These are phyloP conservation scores for Perca flavescens DNA, from an alignment of 2,113 vertebrate species.

Conservation along the genomic window DNA sequence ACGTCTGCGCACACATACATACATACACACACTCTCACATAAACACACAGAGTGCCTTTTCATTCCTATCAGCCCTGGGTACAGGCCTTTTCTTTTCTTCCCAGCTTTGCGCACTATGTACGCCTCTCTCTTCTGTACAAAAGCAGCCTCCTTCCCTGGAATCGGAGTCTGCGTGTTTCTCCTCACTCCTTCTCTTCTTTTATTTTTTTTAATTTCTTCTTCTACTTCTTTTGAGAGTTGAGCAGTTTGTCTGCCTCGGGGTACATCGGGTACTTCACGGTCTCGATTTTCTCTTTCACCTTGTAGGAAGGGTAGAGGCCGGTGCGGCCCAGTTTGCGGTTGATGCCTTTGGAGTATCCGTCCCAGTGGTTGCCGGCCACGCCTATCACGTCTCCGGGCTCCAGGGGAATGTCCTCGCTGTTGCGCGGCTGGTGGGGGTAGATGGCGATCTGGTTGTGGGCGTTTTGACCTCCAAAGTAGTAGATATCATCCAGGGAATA, in stretches of 20 bases:
- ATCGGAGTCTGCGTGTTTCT: slow-evolving; percentile 65
- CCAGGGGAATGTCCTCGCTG: slow-evolving; percentile 94
- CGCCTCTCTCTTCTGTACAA: slow-evolving; percentile 76
- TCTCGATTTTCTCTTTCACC: slow-evolving; percentile 98
- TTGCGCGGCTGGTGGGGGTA: slow-evolving; percentile 93
- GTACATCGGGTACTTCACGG: slow-evolving; percentile 96
- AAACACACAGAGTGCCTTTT: slow-evolving; percentile 72
- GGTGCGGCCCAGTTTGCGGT: slow-evolving; percentile 95
- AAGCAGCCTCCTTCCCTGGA: slow-evolving; percentile 72
- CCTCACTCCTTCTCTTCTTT: slow-evolving; percentile 41
- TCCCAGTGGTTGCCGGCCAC: slow-evolving; percentile 99
- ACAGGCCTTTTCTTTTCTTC: slow-evolving; percentile 63
- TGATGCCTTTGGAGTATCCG: slow-evolving; percentile 98
- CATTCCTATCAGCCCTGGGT: slow-evolving; percentile 64
- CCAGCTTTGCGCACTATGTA: slow-evolving; percentile 55
- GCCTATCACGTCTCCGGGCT: slow-evolving; percentile 95
- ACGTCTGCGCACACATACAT: slow-evolving; percentile 21
- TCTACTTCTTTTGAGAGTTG: slow-evolving; percentile 75
- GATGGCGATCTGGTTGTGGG: slow-evolving; percentile 97
- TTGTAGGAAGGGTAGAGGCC: slow-evolving; percentile 99
- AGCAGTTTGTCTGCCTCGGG: slow-evolving; percentile 95
- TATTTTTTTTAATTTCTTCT: slow-evolving; percentile 36
- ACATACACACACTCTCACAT: slow-evolving; percentile 19
- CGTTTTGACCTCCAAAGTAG: slow-evolving; percentile 99
- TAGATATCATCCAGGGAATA: slow-evolving; percentile 99